These are phyloP conservation scores for Lagocephalus sceleratus DNA, from an alignment of 2,797 vertebrate genomes.

Conservation along the genomic window DNA sequence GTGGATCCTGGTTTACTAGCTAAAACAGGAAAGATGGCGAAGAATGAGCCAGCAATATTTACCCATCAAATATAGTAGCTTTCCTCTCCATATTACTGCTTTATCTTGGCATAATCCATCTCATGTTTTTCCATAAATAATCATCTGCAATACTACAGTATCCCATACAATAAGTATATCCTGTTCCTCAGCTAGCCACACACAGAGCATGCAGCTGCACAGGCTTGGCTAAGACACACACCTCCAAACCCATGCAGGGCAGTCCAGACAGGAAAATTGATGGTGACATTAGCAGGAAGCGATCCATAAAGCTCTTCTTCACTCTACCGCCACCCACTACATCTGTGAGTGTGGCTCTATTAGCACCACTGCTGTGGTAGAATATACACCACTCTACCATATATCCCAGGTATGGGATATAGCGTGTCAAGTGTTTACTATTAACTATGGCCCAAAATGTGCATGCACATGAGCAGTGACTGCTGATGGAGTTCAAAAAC, in stretches of 20 bases:
- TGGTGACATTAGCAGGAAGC: conserved; percentile 53
- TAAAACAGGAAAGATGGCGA: conserved; percentile 19
- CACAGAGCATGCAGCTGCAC: conserved; percentile 6
- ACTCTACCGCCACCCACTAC: conserved; percentile 35
- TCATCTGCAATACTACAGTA: conserved; percentile 23
- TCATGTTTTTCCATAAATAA: conserved; percentile 34
- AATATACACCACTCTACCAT: neutral
- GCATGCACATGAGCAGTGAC: neutral
- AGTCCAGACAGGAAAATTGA: conserved; percentile 29
- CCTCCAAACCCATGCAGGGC: conserved; percentile 5
- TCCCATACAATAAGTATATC: conserved; percentile 13
- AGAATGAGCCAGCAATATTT: conserved; percentile 10
- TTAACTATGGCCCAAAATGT: neutral
- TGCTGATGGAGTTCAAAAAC: neutral
- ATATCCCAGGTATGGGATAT: too few species aligned
- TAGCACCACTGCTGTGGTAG: conserved; percentile 15
- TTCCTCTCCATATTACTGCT: neutral
- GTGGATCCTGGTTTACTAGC: conserved; percentile 25
- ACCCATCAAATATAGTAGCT: conserved; percentile 21
- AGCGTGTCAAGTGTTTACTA: too few species aligned
- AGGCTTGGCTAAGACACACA: conserved; percentile 13
- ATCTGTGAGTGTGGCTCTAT: conserved; percentile 32
- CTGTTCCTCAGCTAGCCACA: conserved; percentile 5
- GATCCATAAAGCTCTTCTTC: conserved; percentile 45
- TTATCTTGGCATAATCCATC: conserved; percentile 1